Conservation (phyloP, 2,797 vertebrate genomes). For the Crax fasciolata region DNA sequence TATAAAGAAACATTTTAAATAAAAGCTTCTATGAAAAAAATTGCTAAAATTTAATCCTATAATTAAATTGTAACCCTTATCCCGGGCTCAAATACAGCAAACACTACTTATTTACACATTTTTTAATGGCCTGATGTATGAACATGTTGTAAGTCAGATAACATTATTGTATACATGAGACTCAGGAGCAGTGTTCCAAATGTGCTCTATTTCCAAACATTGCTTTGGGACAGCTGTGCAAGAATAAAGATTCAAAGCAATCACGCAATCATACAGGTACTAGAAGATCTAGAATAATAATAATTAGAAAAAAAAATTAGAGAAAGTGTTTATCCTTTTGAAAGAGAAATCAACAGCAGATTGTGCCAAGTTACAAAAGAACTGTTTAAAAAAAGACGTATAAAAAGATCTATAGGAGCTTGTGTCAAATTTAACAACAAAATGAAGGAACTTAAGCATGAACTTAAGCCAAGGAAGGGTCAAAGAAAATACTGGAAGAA, state of each 20-base stretch:
- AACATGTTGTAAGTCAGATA: neutral
- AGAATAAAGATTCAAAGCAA: neutral
- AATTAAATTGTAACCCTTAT: no score
- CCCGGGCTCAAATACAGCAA: neutral
- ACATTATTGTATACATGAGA: neutral
- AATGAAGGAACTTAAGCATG: neutral
- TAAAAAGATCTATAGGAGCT: neutral
- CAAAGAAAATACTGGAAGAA: conserved; percentile 57
- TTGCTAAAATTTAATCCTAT: neutral
- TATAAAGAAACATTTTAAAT: neutral
- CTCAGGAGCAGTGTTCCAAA: no score
- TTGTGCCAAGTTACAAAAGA: neutral
- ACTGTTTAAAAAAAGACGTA: neutral
- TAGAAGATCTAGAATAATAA: neutral
- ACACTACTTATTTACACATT: neutral
- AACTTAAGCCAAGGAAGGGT: conserved; percentile 61
- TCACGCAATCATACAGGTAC: neutral
- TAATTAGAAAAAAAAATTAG: neutral
- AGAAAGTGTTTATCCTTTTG: neutral
- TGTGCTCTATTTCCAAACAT: neutral
- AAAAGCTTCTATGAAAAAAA: neutral
- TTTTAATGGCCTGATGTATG: neutral
- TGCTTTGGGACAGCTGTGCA: neutral
- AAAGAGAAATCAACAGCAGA: conserved; percentile 1
- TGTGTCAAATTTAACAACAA: conserved; percentile 29